These are phyloP conservation scores for Contarinia nasturtii DNA, from an alignment of 1,140 invertebrate genomes.

Conservation along the genomic window DNA sequence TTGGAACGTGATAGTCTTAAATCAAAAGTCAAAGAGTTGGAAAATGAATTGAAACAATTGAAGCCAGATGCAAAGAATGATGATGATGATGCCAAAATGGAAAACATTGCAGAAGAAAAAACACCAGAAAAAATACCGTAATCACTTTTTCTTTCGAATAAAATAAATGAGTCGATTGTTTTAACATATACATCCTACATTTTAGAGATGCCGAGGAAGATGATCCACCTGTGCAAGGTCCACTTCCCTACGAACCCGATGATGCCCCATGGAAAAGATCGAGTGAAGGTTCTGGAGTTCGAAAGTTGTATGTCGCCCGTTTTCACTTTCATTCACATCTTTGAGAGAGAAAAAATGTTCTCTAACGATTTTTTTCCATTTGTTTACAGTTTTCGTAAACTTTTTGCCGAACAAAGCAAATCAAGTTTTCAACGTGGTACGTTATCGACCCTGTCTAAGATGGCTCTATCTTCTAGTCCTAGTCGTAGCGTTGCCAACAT, in stretches of 20 bases:
- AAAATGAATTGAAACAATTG: slow-evolving; percentile 16
- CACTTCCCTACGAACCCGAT: slow-evolving; percentile 84
- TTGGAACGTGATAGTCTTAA: slow-evolving; percentile 23
- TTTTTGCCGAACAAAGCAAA: slow-evolving; percentile 41
- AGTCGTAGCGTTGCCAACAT: slow-evolving; percentile 1
- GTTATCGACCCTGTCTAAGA: slow-evolving; percentile 48
- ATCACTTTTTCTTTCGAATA: neutral
- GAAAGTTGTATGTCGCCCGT: slow-evolving; percentile 75
- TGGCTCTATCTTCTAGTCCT: slow-evolving; percentile 35
- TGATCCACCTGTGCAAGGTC: slow-evolving; percentile 83
- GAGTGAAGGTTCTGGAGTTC: slow-evolving; percentile 58
- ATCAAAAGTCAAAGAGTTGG: slow-evolving; percentile 18
- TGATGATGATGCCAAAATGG: slow-evolving; percentile 14
- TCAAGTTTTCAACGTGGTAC: slow-evolving; percentile 46
- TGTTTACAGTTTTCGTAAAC: slow-evolving; percentile 40
- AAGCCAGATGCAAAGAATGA: slow-evolving; percentile 8
- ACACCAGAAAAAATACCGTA: slow-evolving; percentile 7
- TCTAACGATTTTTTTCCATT: neutral
- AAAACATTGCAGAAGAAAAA: slow-evolving; percentile 8
- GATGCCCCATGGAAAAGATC: slow-evolving; percentile 81
- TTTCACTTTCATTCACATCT: slow-evolving; percentile 6
- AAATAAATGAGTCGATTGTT: neutral
- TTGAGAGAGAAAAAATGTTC: neutral
- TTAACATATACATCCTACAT: no score
- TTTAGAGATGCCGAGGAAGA: slow-evolving; percentile 21